Conservation (phyloP, 2,797 vertebrate species). For the Petrocephalus sullivani region DNA sequence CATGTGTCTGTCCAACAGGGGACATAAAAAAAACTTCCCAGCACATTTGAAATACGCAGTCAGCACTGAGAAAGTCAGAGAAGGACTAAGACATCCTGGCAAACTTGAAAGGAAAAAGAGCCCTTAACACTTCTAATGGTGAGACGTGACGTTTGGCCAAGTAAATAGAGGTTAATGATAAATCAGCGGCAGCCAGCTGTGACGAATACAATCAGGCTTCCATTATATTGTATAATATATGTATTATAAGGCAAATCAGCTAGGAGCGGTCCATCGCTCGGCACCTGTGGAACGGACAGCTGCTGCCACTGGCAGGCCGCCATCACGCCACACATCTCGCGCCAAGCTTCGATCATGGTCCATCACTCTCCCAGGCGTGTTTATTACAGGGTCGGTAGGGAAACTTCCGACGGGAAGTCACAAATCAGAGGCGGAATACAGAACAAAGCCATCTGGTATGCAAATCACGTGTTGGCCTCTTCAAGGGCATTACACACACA, state of each 20-base stretch:
- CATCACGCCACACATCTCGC: not conserved
- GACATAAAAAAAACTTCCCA: not conserved
- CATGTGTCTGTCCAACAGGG: not conserved
- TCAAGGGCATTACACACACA: not conserved
- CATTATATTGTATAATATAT: not conserved
- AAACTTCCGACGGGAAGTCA: not conserved
- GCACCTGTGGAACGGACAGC: constrained; percentile 24
- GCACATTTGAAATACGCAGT: not conserved
- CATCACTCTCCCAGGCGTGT: not conserved
- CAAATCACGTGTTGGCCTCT: not conserved
- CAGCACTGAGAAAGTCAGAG: not conserved
- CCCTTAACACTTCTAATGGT: not conserved
- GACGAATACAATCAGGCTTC: not conserved
- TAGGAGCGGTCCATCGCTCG: constrained; percentile 17
- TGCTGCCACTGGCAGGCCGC: constrained; percentile 21
- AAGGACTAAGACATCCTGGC: not conserved
- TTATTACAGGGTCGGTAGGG: constrained; percentile 15
- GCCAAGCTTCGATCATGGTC: constrained; percentile 32
- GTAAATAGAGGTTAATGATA: constrained; percentile 47
- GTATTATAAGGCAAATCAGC: not conserved
- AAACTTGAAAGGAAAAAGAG: not conserved
- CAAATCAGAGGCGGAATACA: not conserved
- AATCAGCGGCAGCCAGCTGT: constrained; percentile 42
- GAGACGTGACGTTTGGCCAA: constrained; percentile 38
- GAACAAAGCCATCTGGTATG: not conserved